Percentiles rank a stretch among this genome's conserved stretches.
Evolutionary conservation across 1,140 invertebrate genomes (phyloP).

Genomic region (Drosophila burlai): DNA sequence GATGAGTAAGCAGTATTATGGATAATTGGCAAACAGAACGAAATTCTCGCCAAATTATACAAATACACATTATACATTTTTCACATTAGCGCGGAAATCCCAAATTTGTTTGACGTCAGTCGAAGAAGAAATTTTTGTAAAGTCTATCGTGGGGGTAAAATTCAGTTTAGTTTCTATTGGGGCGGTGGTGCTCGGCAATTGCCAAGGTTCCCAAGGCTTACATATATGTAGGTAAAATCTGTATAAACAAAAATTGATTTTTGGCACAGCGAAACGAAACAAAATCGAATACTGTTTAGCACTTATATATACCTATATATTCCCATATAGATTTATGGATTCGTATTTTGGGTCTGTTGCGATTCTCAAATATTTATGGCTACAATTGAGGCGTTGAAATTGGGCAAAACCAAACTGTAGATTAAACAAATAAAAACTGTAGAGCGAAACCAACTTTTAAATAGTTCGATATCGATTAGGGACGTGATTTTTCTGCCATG

Average conservation of each 20-base stretch:
- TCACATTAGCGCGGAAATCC: slow-evolving; percentile 67
- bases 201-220: slow-evolving; percentile 39
- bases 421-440: slow-evolving; percentile 23
- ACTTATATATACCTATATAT: slow-evolving; percentile 9
- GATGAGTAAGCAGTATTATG: slow-evolving; percentile 55
- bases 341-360: slow-evolving; percentile 4
- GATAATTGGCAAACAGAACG: slow-evolving; percentile 23
- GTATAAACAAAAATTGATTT: slow-evolving; percentile 50
- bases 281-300: slow-evolving; percentile 30
- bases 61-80: slow-evolving; percentile 40
- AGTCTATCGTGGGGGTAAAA: slow-evolving; percentile 23
- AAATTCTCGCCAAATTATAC: slow-evolving; percentile 44
- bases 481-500: slow-evolving; percentile 15
- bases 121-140: slow-evolving; percentile 40
- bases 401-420: slow-evolving; percentile 17
- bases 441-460: slow-evolving; percentile 1
- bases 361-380: slow-evolving; percentile 31
- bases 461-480: slow-evolving; percentile 2
- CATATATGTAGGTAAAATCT: slow-evolving; percentile 24
- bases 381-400: slow-evolving; percentile 29
- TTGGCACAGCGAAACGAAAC: slow-evolving; percentile 37
- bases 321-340: slow-evolving; percentile 24
- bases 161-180: slow-evolving; percentile 21
- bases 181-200: slow-evolving; percentile 11
- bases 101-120: slow-evolving; percentile 65